Evolutionary conservation across 2,797 vertebrate genomes (phyloP).

Genomic region (Pipistrellus pygmaeus): DNA sequence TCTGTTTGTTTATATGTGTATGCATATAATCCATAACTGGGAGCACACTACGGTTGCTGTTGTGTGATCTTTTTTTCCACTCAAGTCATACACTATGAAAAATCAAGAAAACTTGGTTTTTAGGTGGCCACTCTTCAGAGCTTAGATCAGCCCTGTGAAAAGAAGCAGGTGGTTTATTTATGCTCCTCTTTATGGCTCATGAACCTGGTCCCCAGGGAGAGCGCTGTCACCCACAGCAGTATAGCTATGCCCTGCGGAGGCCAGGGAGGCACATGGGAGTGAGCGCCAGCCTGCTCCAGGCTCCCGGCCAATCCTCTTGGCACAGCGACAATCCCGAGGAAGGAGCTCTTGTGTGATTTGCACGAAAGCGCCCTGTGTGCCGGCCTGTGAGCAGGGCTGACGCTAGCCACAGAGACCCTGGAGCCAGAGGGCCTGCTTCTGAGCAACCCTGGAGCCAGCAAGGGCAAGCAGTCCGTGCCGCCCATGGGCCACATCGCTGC

Average conservation of each 20-base stretch:
- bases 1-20: background rate
- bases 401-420: background rate
- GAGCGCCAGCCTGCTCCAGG: background rate
- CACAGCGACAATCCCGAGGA: background rate
- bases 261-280: background rate
- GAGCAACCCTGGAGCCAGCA: background rate
- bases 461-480: background rate
- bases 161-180: background rate
- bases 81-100: background rate
- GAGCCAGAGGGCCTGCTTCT: constrained; percentile 25
- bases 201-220: background rate
- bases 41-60: background rate
- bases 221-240: background rate
- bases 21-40: background rate
- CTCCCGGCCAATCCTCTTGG: background rate
- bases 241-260: constrained; percentile 1
- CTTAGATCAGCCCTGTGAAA: background rate
- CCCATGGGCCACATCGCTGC: background rate
- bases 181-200: background rate
- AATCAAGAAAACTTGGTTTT: constrained; percentile 19
- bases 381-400: background rate
- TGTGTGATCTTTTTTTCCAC: background rate
- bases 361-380: background rate
- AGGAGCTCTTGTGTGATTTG: background rate
- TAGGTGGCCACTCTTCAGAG: background rate